Evolutionary conservation across 35 echinoderm and acorn worm species (phyloP).

Genomic region (Hemicentrotus pulcherrimus): DNA sequence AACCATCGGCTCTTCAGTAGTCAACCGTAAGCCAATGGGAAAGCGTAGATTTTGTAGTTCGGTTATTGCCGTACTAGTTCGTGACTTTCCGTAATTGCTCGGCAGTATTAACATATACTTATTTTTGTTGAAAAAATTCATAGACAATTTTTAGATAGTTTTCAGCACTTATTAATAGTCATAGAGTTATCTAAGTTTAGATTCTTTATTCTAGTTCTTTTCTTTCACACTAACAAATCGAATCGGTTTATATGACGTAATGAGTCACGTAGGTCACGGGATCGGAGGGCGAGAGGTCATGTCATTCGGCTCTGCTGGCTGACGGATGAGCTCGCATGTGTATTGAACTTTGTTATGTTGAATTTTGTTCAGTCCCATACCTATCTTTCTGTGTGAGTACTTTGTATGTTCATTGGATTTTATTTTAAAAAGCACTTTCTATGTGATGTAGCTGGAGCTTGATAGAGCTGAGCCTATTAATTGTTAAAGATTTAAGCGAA

Average conservation of each 20-base stretch:
- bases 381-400: not conserved
- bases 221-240: not conserved
- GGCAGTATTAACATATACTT: not conserved
- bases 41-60: conserved; percentile 31
- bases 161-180: not conserved
- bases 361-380: not conserved
- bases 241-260: not conserved
- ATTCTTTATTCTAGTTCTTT: not conserved
- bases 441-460: no score
- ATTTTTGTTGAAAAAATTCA: not conserved
- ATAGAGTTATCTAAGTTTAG: not conserved
- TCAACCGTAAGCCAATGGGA: conserved; percentile 37
- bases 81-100: conserved; percentile 2
- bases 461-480: no score
- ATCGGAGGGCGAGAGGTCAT: not conserved
- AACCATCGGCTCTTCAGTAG: conserved; percentile 25
- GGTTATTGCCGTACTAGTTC: not conserved
- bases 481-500: no score
- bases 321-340: not conserved
- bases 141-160: not conserved
- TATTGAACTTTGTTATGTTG: no score
- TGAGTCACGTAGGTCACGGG: not conserved
- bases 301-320: not conserved
- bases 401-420: no score
- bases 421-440: no score